Base-by-base conservation (phyloP, 1,140 invertebrate genomes). In the Acyrthosiphon pisum region DNA sequence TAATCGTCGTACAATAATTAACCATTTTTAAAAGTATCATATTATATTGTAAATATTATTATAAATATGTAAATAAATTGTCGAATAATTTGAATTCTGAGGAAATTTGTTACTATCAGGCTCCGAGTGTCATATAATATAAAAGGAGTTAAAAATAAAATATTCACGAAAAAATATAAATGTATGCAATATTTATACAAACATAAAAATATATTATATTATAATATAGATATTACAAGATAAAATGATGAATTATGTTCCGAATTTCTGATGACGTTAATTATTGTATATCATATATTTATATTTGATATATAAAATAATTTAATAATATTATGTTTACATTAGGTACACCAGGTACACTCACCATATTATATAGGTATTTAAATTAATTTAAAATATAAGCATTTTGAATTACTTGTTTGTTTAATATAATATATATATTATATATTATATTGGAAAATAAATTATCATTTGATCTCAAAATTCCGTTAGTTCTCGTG, bases 401-500 rank as follows among this genome's bases (percentile, higher is more conserved):
- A 35, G 60, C n/a, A 35, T 76, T 76, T 76, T 76, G 60, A 76
- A 76, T 76, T 76, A n/a, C 60, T 76, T 76, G 60, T 76, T 76
- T n/a, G 35, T 35, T 41, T 83, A 83, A 26, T 84, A 84, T 84
- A 37, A 83, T 83, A 83, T 41, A 44, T 30, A n/a, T 76, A n/a
- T 84, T n/a, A n/a, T n/a, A n/a, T 60, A 60, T 84, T 84, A 84
- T 44, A 84, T 37, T 44, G 81, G 37, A 84, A 84, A 84, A 84
- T 87, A 76, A 18, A 37, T 89, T 56, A 56, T 50, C 87, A 35
- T 23, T 89, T n/a, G n/a, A 89, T 89, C 87, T 89, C n/a, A 6
- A 50, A 89, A 89, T 37, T 89, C 46, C 50, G 50, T 89, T 89
- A 56, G 87, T 56, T 53, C 26, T 89, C 48, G 50, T 89, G 87